These are phyloP conservation scores for Crocodylus rhombifer DNA, from an alignment of 2,797 vertebrate genomes.

Conservation along the genomic window DNA sequence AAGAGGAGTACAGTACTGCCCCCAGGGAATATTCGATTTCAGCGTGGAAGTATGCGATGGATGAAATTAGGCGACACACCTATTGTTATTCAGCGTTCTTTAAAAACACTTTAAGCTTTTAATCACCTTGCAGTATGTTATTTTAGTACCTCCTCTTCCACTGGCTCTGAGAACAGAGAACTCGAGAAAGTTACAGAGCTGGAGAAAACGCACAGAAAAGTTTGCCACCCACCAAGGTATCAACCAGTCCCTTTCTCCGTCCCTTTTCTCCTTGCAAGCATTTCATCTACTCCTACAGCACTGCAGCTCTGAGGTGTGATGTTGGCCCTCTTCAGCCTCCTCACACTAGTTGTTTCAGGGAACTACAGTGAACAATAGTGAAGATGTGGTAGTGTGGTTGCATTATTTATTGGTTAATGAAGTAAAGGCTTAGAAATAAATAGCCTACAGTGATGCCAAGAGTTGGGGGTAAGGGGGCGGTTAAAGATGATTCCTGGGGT, in stretches of 20 bases:
- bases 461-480: too few relatives aligned
- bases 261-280: accelerated
- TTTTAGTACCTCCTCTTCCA: conserved; percentile 19
- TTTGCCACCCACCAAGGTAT: not conserved
- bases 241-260: accelerated
- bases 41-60: conserved; percentile 2
- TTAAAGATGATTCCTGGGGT: too few relatives aligned
- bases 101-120: not conserved
- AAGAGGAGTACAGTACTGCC: not conserved
- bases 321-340: too few relatives aligned
- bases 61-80: conserved; percentile 22
- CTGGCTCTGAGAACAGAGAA: not conserved
- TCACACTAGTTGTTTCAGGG: too few relatives aligned
- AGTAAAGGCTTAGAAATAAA: too few relatives aligned
- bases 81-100: conserved; percentile 39
- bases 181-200: not conserved
- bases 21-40: conserved; percentile 15
- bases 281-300: accelerated
- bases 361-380: too few relatives aligned
- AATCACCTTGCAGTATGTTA: not conserved
- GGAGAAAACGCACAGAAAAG: not conserved
- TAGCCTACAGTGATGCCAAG: too few relatives aligned
- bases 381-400: too few relatives aligned
- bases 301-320: too few relatives aligned
- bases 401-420: too few relatives aligned